These are phyloP conservation scores for Cerceris ruficornis DNA, from an alignment of 2,888 invertebrate species.

Conservation along the genomic window DNA sequence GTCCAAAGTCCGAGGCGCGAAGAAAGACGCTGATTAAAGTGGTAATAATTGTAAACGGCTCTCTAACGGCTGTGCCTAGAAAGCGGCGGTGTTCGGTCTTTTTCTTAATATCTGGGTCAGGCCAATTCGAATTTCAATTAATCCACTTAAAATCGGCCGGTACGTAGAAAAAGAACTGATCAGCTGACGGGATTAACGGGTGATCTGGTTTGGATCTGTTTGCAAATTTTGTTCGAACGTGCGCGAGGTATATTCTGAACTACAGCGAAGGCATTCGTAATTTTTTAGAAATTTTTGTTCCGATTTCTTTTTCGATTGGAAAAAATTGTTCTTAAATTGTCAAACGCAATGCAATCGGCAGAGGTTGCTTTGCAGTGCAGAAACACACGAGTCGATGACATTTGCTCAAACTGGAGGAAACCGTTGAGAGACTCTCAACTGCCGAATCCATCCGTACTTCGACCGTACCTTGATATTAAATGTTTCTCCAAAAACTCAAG, in stretches of 20 bases:
- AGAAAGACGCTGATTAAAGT: constrained; percentile 5
- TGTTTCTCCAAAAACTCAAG: no score
- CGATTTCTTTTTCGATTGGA: no score
- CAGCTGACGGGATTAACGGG: neutral
- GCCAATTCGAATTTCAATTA: constrained; percentile 1
- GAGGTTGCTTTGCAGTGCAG: no score
- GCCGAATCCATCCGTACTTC: no score
- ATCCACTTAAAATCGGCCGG: neutral
- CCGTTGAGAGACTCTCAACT: no score
- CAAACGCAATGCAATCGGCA: no score
- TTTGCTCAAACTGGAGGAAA: no score
- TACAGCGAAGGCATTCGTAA: neutral
- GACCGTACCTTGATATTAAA: no score
- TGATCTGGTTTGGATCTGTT: neutral
- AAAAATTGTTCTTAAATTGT: no score
- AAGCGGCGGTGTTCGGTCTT: constrained; percentile 15
- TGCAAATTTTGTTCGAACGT: neutral
- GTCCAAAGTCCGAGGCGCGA: constrained; percentile 3
- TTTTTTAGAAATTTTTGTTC: no score
- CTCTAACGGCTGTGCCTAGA: constrained; percentile 17
- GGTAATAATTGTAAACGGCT: constrained; percentile 28
- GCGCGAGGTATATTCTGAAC: neutral
- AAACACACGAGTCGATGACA: no score
- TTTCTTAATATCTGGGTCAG: neutral
- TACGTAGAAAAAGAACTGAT: neutral